Conservation (phyloP, 2,888 invertebrate species). For the Cremastinae sp. region DNA sequence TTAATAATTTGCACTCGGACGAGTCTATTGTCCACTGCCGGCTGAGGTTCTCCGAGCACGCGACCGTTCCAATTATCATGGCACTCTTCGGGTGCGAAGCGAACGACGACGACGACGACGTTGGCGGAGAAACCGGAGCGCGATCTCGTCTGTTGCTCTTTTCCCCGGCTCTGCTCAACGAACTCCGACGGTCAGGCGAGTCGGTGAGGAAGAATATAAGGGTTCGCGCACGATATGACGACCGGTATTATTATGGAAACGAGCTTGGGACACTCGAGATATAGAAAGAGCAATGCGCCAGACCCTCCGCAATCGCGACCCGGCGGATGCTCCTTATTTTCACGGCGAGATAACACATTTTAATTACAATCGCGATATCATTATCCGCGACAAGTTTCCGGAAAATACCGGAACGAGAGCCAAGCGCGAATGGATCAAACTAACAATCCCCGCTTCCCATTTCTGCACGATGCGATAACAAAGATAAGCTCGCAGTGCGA, state of each 20-base stretch:
- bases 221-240: neutral
- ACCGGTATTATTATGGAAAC: constrained; percentile 4
- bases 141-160: constrained; percentile 50
- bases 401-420: constrained; percentile 58
- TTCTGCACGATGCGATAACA: constrained; percentile 10
- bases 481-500: constrained; percentile 22
- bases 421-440: constrained; percentile 69
- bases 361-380: constrained; percentile 78
- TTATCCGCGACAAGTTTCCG: constrained; percentile 60
- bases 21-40: constrained; percentile 77
- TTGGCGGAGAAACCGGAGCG: constrained; percentile 26
- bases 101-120: constrained; percentile 48
- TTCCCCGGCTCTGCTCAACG: constrained; percentile 33
- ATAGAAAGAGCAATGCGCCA: neutral
- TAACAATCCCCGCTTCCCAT: constrained; percentile 68
- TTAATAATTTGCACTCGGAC: constrained; percentile 79
- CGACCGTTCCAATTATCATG: constrained; percentile 79
- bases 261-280: constrained; percentile 8
- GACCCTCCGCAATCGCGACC: neutral
- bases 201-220: neutral
- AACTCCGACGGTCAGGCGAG: constrained; percentile 11
- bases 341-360: constrained; percentile 73
- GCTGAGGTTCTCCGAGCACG: constrained; percentile 70
- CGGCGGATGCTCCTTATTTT: constrained; percentile 63
- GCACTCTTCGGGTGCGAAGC: constrained; percentile 67